Evolutionary conservation across 1,140 invertebrate species (phyloP).

Genomic region (Latrodectus geometricus): DNA sequence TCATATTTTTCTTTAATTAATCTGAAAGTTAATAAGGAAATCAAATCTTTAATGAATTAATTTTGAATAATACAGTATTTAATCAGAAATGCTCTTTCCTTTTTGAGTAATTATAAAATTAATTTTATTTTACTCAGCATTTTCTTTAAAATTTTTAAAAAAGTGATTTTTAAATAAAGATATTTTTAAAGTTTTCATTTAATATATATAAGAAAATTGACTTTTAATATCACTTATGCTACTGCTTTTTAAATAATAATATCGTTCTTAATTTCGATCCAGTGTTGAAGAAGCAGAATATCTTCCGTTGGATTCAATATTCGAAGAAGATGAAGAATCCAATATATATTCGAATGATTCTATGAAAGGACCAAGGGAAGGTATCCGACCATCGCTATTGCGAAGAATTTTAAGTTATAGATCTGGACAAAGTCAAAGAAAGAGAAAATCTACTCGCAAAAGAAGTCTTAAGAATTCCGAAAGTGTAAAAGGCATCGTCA

Average conservation of each 20-base stretch:
- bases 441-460: neutral
- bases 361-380: neutral
- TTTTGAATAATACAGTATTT: too few relatives aligned
- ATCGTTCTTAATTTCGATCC: neutral
- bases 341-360: conserved; percentile 19
- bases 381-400: conserved; percentile 15
- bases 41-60: too few relatives aligned
- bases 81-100: neutral
- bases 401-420: conserved; percentile 13
- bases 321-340: conserved; percentile 34
- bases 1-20: too few relatives aligned
- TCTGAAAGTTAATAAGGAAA: too few relatives aligned
- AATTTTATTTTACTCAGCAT: neutral
- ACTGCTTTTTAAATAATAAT: neutral
- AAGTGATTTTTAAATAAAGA: neutral
- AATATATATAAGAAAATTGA: neutral
- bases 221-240: neutral
- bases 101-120: neutral
- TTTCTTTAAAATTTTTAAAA: neutral
- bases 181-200: neutral
- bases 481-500: neutral
- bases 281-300: conserved; percentile 43
- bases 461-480: neutral
- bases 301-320: conserved; percentile 29
- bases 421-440: neutral